These are phyloP conservation scores for Formica selysi DNA, from an alignment of 1,140 invertebrate genomes.

Conservation along the genomic window DNA sequence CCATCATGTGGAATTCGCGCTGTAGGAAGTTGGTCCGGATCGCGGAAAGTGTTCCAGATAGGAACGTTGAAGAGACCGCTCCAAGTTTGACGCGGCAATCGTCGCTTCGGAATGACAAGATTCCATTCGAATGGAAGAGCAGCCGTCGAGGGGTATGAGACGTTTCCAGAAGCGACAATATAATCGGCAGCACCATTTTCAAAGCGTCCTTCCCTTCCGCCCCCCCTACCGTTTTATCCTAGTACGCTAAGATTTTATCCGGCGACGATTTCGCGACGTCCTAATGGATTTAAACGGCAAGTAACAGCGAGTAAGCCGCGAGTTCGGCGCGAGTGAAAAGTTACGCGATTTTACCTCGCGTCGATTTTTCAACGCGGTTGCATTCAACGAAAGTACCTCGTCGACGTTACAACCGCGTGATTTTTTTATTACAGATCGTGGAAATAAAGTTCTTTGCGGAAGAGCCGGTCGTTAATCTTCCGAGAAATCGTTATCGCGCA, in stretches of 20 bases:
- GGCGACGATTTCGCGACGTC: constrained; percentile 40
- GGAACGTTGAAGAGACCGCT: constrained; percentile 20
- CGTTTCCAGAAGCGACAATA: constrained; percentile 51
- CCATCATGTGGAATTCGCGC: constrained; percentile 63
- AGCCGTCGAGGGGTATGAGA: constrained; percentile 13
- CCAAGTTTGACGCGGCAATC: constrained; percentile 65
- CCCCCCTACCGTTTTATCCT: not conserved
- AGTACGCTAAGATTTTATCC: constrained; percentile 34
- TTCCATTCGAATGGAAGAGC: constrained; percentile 61
- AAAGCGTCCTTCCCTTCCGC: constrained; percentile 8
- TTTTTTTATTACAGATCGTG: constrained; percentile 16
- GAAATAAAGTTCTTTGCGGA: constrained; percentile 36
- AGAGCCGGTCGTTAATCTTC: constrained; percentile 37
- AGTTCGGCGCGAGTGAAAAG: constrained; percentile 16
- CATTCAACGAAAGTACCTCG: constrained; percentile 34
- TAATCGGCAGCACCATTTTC: constrained; percentile 59
- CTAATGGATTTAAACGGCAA: constrained; percentile 59
- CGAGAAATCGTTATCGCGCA: constrained; percentile 37
- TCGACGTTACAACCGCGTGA: constrained; percentile 26
- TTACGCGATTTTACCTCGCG: constrained; percentile 45
- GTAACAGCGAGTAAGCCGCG: constrained; percentile 43
- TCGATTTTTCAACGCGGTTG: constrained; percentile 21
- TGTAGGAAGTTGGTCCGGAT: constrained; percentile 74
- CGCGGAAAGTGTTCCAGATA: constrained; percentile 62
- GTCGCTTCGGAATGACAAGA: constrained; percentile 51